These are phyloP conservation scores for Chionoecetes opilio DNA, from an alignment of 1,140 invertebrate genomes.

Conservation along the genomic window DNA sequence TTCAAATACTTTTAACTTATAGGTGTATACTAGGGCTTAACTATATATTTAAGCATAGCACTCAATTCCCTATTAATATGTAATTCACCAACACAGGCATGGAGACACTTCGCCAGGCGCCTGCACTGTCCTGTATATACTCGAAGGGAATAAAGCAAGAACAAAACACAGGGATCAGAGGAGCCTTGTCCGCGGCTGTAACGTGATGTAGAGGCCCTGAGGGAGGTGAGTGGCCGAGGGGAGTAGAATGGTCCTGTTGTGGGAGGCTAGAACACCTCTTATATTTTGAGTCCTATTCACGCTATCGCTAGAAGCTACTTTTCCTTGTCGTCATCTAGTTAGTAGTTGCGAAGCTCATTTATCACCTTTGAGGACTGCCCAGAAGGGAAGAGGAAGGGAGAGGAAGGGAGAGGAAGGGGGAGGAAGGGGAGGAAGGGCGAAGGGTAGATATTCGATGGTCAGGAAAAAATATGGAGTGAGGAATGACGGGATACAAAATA, in stretches of 20 bases:
- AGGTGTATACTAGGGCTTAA: neutral
- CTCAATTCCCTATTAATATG: neutral
- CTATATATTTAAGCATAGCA: neutral
- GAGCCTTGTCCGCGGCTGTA: neutral
- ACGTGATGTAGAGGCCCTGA: neutral
- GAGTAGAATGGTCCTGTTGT: neutral
- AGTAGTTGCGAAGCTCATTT: slow-evolving; percentile 19
- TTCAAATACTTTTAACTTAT: neutral
- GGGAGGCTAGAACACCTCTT: neutral
- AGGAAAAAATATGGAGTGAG: too few relatives aligned
- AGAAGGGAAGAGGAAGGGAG: neutral
- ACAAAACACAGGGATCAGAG: neutral
- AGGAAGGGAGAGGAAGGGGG: too few relatives aligned
- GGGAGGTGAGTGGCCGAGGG: neutral
- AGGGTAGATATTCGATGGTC: neutral
- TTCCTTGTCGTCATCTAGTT: neutral
- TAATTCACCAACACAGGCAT: neutral
- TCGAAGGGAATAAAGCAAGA: neutral
- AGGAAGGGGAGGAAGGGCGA: too few relatives aligned
- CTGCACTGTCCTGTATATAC: neutral
- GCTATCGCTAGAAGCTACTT: neutral
- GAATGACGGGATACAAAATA: neutral
- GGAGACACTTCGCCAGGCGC: too few relatives aligned
- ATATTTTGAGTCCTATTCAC: neutral
- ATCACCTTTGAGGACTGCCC: neutral